These are phyloP conservation scores for Dynastes hyllus DNA, from an alignment of 2,888 invertebrate genomes.

Conservation along the genomic window DNA sequence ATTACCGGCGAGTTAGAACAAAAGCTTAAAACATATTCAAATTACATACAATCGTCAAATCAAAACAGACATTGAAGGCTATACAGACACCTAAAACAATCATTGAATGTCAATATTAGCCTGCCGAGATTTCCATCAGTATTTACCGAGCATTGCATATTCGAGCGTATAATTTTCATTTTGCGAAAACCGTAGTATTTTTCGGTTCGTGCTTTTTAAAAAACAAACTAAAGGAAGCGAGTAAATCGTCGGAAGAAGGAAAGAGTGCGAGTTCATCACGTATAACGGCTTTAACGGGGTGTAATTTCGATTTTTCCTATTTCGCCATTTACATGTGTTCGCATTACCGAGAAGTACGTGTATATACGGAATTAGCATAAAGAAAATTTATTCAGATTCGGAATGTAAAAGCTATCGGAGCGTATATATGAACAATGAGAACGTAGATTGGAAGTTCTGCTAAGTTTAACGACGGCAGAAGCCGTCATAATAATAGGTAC, in stretches of 20 bases:
- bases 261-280: not conserved
- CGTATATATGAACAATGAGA: constrained; percentile 64
- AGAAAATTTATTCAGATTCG: constrained; percentile 65
- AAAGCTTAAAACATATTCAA: constrained; percentile 10
- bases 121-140: not conserved
- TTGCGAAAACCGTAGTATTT: constrained; percentile 16
- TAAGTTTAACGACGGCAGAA: constrained; percentile 57
- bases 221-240: constrained; percentile 26
- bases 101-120: constrained; percentile 37
- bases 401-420: constrained; percentile 62
- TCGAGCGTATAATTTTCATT: constrained; percentile 37
- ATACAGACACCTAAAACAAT: constrained; percentile 27
- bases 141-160: constrained; percentile 16
- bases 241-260: not conserved
- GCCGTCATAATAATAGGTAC: constrained; percentile 22
- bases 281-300: not conserved
- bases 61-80: constrained; percentile 27
- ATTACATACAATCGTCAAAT: constrained; percentile 20
- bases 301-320: constrained; percentile 29
- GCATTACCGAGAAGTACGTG: constrained; percentile 49
- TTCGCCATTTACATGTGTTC: constrained; percentile 35
- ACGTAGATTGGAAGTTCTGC: constrained; percentile 64
- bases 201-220: not conserved
- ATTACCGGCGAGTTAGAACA: not conserved
- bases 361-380: constrained; percentile 62